A percentile compares a stretch with the other conserved stretches of the same genome.
These are phyloP conservation scores for Siniperca chuatsi DNA, from an alignment of 2,113 vertebrate species.

Conservation along the genomic window DNA sequence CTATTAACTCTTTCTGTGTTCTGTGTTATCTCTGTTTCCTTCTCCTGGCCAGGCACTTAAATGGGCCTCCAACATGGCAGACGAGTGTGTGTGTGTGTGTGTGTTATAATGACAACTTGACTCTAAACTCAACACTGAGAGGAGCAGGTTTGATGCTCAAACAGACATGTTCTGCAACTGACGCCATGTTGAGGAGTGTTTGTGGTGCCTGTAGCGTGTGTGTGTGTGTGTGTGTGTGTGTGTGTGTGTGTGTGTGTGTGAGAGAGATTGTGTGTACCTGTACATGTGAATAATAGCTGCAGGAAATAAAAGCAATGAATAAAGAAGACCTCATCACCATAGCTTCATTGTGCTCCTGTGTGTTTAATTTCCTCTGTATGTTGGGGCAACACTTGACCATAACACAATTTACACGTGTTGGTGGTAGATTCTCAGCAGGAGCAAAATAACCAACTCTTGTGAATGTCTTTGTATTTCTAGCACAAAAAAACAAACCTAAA, in stretches of 20 bases:
- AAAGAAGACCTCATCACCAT: conserved; percentile 23
- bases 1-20: not conserved
- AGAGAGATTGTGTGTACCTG: not conserved
- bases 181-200: conserved; percentile 7
- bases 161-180: conserved; percentile 38
- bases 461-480: not conserved
- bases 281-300: not conserved
- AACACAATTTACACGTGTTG: not conserved
- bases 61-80: conserved; percentile 20
- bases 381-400: not conserved
- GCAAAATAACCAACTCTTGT: not conserved
- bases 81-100: conserved; percentile 62
- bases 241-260: not conserved
- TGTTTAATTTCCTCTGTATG: not conserved
- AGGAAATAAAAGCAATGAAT: conserved; percentile 33
- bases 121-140: conserved; percentile 80
- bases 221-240: not conserved
- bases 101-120: conserved; percentile 83
- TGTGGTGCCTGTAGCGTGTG: conserved; percentile 17
- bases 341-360: not conserved
- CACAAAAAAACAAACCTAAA: not conserved
- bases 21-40: conserved; percentile 9
- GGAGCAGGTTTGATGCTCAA: conserved; percentile 80
- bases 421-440: not conserved
- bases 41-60: conserved; percentile 26